A percentile compares a stretch with the other conserved stretches of the same genome.
Conservation (phyloP, 2,113 vertebrate species). For the Microtus montanus region DNA sequence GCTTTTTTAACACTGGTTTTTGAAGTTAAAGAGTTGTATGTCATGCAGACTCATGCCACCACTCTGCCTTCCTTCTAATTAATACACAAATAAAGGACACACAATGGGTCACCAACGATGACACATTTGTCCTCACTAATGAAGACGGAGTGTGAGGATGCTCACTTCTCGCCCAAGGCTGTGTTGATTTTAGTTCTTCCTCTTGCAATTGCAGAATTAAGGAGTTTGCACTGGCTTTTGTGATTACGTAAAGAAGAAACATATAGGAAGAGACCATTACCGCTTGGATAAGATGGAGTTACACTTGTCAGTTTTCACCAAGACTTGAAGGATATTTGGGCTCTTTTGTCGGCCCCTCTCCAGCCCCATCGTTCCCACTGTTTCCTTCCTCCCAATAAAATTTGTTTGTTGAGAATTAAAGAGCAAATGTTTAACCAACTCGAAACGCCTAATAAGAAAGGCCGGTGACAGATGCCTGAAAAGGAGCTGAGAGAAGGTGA, state of each 20-base stretch:
- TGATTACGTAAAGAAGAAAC: constrained; percentile 55
- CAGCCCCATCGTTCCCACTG: accelerated
- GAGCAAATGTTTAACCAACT: constrained; percentile 19
- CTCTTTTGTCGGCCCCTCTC: background rate
- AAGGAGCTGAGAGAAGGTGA: background rate
- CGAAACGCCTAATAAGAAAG: background rate
- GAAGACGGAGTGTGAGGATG: constrained; percentile 44
- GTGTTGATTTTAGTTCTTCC: constrained; percentile 55
- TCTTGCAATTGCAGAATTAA: constrained; percentile 65
- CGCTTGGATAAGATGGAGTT: constrained; percentile 3
- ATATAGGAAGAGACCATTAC: constrained; percentile 54
- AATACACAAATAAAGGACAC: constrained; percentile 58
- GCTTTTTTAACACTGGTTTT: constrained; percentile 63
- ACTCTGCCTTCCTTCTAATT: constrained; percentile 64
- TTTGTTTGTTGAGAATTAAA: background rate
- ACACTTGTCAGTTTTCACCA: background rate
- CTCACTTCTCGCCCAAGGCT: constrained; percentile 69
- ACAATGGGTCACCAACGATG: constrained; percentile 52
- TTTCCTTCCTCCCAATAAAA: background rate
- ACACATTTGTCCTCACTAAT: constrained; percentile 61
- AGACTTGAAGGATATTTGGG: constrained; percentile 1
- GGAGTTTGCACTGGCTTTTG: constrained; percentile 64
- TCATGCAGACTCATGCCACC: constrained; percentile 50
- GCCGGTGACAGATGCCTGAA: background rate
- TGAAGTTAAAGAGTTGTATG: constrained; percentile 54